These are phyloP conservation scores for Holothuria glaberrima DNA, from an alignment of 35 echinoderm and acorn worm genomes.

Conservation along the genomic window DNA sequence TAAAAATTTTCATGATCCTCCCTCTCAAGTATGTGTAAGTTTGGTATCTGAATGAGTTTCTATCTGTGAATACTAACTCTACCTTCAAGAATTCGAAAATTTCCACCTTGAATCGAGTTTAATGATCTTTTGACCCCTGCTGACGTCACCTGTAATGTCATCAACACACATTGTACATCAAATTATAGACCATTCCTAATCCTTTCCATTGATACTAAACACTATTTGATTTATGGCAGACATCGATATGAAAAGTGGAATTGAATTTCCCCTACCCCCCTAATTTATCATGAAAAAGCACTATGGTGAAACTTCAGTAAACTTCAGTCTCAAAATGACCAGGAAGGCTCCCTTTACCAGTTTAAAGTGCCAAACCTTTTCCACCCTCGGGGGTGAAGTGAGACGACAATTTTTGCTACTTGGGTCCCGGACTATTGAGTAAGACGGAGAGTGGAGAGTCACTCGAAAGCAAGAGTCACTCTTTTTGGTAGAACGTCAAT, in stretches of 20 bases:
- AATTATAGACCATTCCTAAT: no score
- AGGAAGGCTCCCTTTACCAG: neutral
- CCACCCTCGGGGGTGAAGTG: neutral
- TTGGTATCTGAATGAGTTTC: no score
- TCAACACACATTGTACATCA: neutral
- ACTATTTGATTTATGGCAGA: neutral
- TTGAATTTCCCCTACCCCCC: slow-evolving; percentile 3
- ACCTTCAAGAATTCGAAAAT: neutral
- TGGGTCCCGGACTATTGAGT: neutral
- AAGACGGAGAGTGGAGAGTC: no score
- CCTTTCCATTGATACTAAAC: no score
- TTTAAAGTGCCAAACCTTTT: neutral
- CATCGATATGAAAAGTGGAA: neutral
- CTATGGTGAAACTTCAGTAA: neutral
- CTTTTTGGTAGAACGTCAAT: no score
- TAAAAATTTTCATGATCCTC: no score
- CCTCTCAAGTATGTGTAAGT: no score
- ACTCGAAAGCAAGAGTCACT: no score
- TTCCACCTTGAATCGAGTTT: neutral
- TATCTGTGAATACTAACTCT: neutral
- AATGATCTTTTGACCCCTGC: neutral
- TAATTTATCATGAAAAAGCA: slow-evolving; percentile 1
- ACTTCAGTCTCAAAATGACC: neutral
- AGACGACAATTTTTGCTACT: neutral
- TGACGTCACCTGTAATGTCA: neutral